These are phyloP conservation scores for Sinohyriopsis cumingii DNA, from an alignment of 2,888 invertebrate genomes.

Conservation along the genomic window DNA sequence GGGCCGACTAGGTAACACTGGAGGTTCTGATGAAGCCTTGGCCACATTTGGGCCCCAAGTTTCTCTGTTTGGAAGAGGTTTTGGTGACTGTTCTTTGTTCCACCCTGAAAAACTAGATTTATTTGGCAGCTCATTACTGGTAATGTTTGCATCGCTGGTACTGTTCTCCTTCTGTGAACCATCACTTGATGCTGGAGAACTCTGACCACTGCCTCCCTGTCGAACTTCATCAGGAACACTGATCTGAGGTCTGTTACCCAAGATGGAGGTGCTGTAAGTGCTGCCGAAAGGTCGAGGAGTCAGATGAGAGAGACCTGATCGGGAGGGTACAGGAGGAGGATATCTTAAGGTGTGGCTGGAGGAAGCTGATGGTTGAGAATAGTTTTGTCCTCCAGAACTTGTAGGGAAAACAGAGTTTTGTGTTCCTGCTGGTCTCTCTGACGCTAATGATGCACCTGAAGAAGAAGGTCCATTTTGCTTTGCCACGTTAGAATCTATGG, in stretches of 20 bases:
- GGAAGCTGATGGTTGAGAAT: not conserved
- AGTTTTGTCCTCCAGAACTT: no score
- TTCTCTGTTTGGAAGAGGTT: no score
- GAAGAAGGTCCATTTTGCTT: conserved; percentile 35
- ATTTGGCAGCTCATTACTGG: no score
- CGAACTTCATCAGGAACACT: conserved; percentile 59
- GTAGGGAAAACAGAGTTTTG: no score
- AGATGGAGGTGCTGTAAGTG: conserved; percentile 54
- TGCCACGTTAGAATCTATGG: conserved; percentile 30
- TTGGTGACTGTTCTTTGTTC: no score
- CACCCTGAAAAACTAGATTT: no score
- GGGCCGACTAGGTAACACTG: no score
- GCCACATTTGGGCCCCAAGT: no score
- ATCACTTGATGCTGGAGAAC: conserved; percentile 65
- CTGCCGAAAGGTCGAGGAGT: conserved; percentile 63
- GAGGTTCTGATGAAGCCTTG: no score
- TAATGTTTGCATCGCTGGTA: no score
- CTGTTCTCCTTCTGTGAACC: conserved; percentile 37
- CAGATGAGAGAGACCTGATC: conserved; percentile 51
- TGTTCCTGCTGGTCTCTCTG: no score
- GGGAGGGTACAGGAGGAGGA: conserved; percentile 27
- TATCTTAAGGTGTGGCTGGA: conserved; percentile 12
- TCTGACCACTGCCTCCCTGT: conserved; percentile 67
- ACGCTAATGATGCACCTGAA: no score
- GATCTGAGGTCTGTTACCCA: conserved; percentile 44